Percentiles rank a stretch among this genome's conserved stretches.
Evolutionary conservation across 2,113 vertebrate species (phyloP).

Genomic region (Pionites leucogaster): DNA sequence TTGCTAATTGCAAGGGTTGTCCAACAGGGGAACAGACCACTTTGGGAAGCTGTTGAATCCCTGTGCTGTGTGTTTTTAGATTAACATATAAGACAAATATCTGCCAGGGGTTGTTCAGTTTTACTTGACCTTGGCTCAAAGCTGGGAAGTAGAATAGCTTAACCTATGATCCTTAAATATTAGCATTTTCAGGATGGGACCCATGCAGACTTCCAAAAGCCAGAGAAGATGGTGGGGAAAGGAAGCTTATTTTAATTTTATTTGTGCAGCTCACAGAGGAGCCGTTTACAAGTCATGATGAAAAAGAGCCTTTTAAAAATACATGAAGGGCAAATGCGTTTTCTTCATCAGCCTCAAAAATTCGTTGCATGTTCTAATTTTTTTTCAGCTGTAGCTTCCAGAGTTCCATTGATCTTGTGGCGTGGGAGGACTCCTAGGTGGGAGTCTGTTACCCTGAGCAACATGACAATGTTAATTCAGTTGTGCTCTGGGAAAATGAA

Average conservation of each 20-base stretch:
- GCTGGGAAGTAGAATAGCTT: background rate
- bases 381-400: conserved; percentile 58
- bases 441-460: conserved; percentile 64
- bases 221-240: fast-evolving
- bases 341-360: conserved; percentile 67
- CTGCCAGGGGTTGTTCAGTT: background rate
- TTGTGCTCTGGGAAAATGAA: conserved; percentile 51
- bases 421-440: conserved; percentile 16
- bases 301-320: conserved; percentile 73
- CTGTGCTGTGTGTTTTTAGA: background rate
- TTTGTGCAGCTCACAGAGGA: conserved; percentile 22
- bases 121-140: background rate
- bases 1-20: background rate
- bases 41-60: background rate
- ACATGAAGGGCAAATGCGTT: conserved; percentile 69
- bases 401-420: conserved; percentile 56
- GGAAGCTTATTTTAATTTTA: background rate
- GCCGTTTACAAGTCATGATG: conserved; percentile 51
- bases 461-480: conserved; percentile 37
- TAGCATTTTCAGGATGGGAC: background rate
- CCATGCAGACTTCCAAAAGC: background rate
- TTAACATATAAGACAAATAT: background rate
- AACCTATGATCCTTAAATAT: background rate
- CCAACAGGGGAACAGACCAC: background rate
- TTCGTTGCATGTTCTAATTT: conserved; percentile 55